Evolutionary conservation across 1,140 invertebrate species (phyloP).

Genomic region (Theocolax elegans): DNA sequence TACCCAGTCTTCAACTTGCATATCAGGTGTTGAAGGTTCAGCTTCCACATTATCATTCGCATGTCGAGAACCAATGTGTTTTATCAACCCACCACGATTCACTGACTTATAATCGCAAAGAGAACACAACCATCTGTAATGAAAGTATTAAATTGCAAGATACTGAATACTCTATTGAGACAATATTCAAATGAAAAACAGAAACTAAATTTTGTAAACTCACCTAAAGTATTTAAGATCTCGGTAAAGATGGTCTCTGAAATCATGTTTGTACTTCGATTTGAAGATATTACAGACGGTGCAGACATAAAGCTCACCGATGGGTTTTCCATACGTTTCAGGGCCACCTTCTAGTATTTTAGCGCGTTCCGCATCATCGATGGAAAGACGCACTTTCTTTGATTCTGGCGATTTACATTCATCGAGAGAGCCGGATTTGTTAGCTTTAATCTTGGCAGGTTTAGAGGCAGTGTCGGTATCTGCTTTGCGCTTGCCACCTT

Average conservation of each 20-base stretch:
- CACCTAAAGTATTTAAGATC: slow-evolving; percentile 69
- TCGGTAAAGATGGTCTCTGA: slow-evolving; percentile 70
- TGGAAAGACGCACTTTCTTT: slow-evolving; percentile 25
- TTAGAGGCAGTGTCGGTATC: slow-evolving; percentile 41
- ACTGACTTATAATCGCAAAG: slow-evolving; percentile 57
- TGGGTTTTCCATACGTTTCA: slow-evolving; percentile 61
- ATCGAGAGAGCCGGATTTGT: slow-evolving; percentile 45
- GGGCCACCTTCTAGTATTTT: slow-evolving; percentile 46
- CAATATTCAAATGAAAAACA: too few species aligned
- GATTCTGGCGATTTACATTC: slow-evolving; percentile 42
- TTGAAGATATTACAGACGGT: slow-evolving; percentile 69
- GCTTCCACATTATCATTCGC: slow-evolving; percentile 44
- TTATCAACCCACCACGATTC: slow-evolving; percentile 51
- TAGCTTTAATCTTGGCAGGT: slow-evolving; percentile 50
- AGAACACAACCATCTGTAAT: slow-evolving; percentile 55
- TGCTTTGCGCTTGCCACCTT: slow-evolving; percentile 51
- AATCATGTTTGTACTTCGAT: slow-evolving; percentile 66
- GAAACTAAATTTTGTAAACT: slow-evolving; percentile 16
- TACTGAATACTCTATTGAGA: too few species aligned
- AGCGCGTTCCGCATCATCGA: slow-evolving; percentile 21
- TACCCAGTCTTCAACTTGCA: slow-evolving; percentile 63
- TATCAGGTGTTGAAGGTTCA: slow-evolving; percentile 51
- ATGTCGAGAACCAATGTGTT: slow-evolving; percentile 58
- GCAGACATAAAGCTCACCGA: slow-evolving; percentile 64
- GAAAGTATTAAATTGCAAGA: too few species aligned